These are phyloP conservation scores for Cephalophus harveyi DNA, from an alignment of 2,113 vertebrate species.

Conservation along the genomic window DNA sequence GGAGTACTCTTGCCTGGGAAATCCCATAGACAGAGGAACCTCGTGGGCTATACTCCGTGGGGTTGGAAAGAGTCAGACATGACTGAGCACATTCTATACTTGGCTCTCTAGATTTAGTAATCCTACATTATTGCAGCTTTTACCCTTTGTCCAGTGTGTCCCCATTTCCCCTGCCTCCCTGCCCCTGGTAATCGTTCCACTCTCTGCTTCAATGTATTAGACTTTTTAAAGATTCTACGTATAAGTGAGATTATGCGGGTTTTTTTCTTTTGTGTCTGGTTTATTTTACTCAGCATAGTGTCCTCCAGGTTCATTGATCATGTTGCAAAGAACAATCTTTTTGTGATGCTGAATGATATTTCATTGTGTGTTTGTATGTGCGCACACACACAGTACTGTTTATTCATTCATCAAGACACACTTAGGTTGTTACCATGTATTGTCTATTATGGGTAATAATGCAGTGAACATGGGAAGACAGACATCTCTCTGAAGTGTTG, in stretches of 20 bases:
- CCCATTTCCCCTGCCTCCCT: background rate
- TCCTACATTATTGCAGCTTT: rapidly evolving
- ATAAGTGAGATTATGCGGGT: rapidly evolving
- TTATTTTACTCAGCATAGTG: background rate
- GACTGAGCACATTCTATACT: background rate
- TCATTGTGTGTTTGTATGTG: background rate
- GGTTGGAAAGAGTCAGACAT: background rate
- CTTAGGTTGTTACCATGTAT: background rate
- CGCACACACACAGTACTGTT: background rate
- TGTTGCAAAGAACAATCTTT: background rate
- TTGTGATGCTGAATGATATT: background rate
- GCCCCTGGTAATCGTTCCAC: background rate
- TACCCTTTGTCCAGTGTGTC: rapidly evolving
- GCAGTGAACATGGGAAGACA: background rate
- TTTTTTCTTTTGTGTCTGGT: background rate
- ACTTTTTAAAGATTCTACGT: background rate
- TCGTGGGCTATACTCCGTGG: background rate
- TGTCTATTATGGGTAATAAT: background rate
- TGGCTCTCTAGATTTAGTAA: background rate
- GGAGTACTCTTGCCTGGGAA: background rate
- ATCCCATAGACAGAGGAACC: background rate
- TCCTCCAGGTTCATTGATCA: background rate
- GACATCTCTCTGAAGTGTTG: background rate
- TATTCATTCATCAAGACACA: too few relatives aligned
- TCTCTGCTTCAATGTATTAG: background rate